Base-by-base conservation (phyloP, 2,113 vertebrate species). In the Megaceryle torquata region DNA sequence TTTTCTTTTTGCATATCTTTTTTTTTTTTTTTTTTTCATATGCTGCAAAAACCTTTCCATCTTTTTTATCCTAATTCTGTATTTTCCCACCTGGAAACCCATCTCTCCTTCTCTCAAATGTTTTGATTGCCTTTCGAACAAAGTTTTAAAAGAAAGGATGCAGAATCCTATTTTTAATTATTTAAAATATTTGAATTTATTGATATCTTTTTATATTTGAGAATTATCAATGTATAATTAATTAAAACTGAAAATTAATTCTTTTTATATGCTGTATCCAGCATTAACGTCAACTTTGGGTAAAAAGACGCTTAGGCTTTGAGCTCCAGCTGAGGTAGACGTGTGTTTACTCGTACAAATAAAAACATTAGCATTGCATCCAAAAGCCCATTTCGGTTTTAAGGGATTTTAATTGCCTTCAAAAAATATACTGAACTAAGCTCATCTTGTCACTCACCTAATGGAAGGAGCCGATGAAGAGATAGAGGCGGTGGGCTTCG, bases 331-430 rank as follows among this genome's bases (percentile, higher is more conserved):
- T 21, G 93, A 95, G 95, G 93, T 87, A 65, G 74, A 87, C 87
- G 84, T 75, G 87, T 93, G 89, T 96, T 97, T 97, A 94, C 96
- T 96, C 37, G 54, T 91, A 57, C 86, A 71, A 96, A 96, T 59
- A 79, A 95, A 97, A 97, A 95, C 56, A 74, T 97, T 92, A 96
- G 94, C 92, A 37, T 94, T 96, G 88, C 90, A 71, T 92, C 90
- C 93, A 70, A 97, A 97, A 96, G 86, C 86, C 92, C 93, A 78
- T 72, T 97, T 96, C 84, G 26, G 48, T 68, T 96, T 96, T 71
- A 95, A 97, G 85, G 94, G 92, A 51, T 85, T 96, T 96, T 97
- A 97, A 97, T 97, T 97, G 95, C 90, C 86, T 96, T 96, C 78
- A 17, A 92, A 92, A 92, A 95, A 56, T 76, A 84, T 11, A 65